Evolutionary conservation across 2,113 vertebrate genomes (phyloP).

Genomic region (Sardina pilchardus): DNA sequence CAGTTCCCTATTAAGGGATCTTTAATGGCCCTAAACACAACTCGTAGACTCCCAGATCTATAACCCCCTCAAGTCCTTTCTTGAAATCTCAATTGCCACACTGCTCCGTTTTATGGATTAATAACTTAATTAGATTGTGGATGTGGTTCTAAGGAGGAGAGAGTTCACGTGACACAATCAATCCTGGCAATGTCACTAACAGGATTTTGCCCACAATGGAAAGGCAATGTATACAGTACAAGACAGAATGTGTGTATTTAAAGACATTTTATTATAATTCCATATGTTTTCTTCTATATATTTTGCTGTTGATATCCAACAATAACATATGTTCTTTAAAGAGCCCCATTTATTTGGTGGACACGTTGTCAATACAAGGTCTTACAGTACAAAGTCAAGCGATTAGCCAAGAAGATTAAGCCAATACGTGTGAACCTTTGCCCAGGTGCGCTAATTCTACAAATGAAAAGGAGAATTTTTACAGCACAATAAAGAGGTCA

Average conservation of each 20-base stretch:
- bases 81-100: neutral
- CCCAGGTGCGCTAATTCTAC: neutral
- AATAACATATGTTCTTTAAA: neutral
- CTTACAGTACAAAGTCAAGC: neutral
- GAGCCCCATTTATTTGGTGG: neutral
- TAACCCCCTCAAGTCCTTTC: neutral
- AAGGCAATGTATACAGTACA: no score
- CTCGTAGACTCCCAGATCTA: neutral
- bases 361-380: neutral
- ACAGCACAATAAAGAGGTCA: neutral
- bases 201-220: no score
- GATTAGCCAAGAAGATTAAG: neutral
- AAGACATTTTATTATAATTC: neutral
- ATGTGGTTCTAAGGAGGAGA: no score
- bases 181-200: neutral
- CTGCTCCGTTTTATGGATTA: neutral
- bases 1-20: constrained; percentile 36
- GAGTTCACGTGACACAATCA: neutral
- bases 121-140: neutral
- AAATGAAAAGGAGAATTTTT: neutral
- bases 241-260: neutral
- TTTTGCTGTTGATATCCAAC: neutral
- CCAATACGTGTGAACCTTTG: neutral
- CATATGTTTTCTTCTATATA: neutral
- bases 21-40: constrained; percentile 37